Evolutionary conservation across 2,113 vertebrate genomes (phyloP), one percentile per base, ranked within the genome.

Genomic region (Lipophrys pholis): DNA sequence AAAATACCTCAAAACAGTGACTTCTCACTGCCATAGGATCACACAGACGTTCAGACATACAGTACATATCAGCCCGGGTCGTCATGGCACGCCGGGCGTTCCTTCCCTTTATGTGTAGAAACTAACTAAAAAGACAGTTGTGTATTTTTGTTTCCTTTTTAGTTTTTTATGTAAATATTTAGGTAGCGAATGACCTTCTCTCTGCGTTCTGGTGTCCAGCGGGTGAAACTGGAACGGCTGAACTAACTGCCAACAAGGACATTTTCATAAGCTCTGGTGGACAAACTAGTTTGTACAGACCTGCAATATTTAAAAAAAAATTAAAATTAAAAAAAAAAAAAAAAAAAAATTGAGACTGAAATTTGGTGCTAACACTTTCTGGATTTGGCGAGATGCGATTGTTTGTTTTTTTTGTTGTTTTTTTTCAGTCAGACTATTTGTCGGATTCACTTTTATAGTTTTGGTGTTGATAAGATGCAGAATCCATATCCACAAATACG

Each of bases 1-100:
- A 90, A 88, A 86, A 90, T 93, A 92, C 91, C 92, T 93, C 92
- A 91, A 62, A 76, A 85, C 68, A 78, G 75, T 83, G 80, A 92
- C 74, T 73, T 86, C 52, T 92, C 84, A 90, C 87, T 91, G 91
- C 89, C 81, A 86, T 84, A 84, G 69, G 53, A 73, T 59, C 55
- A 85, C 72, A 69, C 64, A 72, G 15, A 80, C 65, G 68, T 79
- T 77, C 70, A 83, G 51, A 84, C 77, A 77, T 81, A 81, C 79
- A 78, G 35, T 12, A 89, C 90, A 91, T 91, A 92, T 91, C 87
- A 90, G 79, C 77, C 81, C 62, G 71, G 76, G 77, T 87, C 64
- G 57, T 53, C 46, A 57, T 83, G 72, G 45, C 21, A 30, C 21
- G 21, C 21, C 21, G 21, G 63, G 50, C 75, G 75, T 74, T 82